Base-by-base conservation (phyloP, 2,797 vertebrate species). In the Syngnathus acus region DNA sequence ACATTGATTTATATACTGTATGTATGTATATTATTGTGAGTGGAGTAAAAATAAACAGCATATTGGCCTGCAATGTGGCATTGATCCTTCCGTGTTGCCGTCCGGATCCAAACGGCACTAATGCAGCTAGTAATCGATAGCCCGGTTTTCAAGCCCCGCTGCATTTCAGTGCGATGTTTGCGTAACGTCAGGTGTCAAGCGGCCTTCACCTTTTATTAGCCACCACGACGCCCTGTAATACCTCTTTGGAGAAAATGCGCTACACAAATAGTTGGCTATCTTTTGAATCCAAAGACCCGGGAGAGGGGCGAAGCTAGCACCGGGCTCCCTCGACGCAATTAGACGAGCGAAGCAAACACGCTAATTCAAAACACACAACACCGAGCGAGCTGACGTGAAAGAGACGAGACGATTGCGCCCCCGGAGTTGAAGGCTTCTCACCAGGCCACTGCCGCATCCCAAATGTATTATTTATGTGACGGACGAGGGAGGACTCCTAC, bases 91-190 rank as follows among this genome's bases (percentile, higher is more conserved):
- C 60, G 66, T 75, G 82, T 82, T 81, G 71, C 78, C 79, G 63
- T 75, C 47, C 66, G 70, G 77, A 83, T 83, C 85, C 86, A 88
- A 83, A 85, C 82, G 81, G 81, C 71, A 23, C 85, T 89, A 88
- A 88, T 88, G 84, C 79, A 82, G 84, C 86, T 79, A 69, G 76
- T 72, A 88, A 90, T 90, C 60, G 86, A 89, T 86, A 79, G 48
- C 57, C 19, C 60, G 60, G 70, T 86, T 89, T 32, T 88, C 72
- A 77, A 67, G 83, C 83, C 78, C 74, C 80, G 76, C 82, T 81
- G 81, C 40, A 66, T 84, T 73, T 78, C 69, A 71, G 72, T 69
- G 47, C 65, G 48, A 60, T 73, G 75, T 84, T 82, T 79, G 78
- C 65, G 74, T 48, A 81, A 75, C 71, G 62, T 72, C 69, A 75